Conservation (phyloP, 2,888 invertebrate species). For the Caenorhabditis sp. region DNA sequence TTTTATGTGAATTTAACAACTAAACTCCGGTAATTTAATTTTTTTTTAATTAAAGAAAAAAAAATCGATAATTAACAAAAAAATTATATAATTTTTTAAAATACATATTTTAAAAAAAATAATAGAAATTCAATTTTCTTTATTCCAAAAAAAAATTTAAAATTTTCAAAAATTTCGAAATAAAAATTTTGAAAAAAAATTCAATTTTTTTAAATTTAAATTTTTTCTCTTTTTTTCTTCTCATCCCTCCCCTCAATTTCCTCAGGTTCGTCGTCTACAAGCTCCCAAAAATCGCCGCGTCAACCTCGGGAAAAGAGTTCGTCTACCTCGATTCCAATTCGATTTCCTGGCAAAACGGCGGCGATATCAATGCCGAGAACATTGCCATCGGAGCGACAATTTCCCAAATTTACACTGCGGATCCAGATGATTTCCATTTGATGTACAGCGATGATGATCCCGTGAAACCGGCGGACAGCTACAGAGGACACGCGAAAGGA, state of each 20-base stretch:
- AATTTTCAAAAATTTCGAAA: neutral
- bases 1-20: too few species aligned
- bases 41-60: too few species aligned
- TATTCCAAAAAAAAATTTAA: too few species aligned
- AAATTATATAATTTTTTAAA: too few species aligned
- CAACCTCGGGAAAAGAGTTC: conserved; percentile 61
- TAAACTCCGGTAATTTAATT: too few species aligned
- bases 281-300: conserved; percentile 64
- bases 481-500: conserved; percentile 74
- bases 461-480: conserved; percentile 50
- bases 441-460: conserved; percentile 75
- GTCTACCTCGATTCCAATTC: conserved; percentile 71
- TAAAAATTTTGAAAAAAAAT: neutral
- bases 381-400: conserved; percentile 71
- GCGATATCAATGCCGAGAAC: conserved; percentile 62
- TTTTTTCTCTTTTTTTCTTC: neutral
- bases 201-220: neutral
- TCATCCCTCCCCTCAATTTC: neutral
- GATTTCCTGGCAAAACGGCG: conserved; percentile 46
- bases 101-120: neutral
- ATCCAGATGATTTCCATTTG: conserved; percentile 59
- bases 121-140: too few species aligned
- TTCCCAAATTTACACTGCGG: conserved; percentile 61
- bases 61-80: too few species aligned
- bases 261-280: conserved; percentile 77